These are phyloP conservation scores for Salvator merianae DNA, from an alignment of 2,113 vertebrate genomes.

Conservation along the genomic window DNA sequence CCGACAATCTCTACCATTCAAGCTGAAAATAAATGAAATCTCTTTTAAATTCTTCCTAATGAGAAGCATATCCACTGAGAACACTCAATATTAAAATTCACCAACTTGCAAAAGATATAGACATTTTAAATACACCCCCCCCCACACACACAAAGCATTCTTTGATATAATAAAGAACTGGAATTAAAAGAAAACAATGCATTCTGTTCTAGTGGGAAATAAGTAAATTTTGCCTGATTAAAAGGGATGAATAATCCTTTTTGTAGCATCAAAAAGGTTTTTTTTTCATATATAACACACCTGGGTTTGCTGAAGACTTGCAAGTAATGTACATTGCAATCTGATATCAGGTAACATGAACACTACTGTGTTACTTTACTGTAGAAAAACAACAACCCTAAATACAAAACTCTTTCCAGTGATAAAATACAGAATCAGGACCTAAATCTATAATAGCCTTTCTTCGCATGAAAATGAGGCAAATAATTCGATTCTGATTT, in stretches of 20 bases:
- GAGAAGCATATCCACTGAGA: neutral
- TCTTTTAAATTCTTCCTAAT: constrained; percentile 27
- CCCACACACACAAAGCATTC: neutral
- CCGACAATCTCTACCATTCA: constrained; percentile 19
- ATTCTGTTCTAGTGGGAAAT: constrained; percentile 36
- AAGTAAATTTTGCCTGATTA: constrained; percentile 52
- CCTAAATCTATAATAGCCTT: neutral
- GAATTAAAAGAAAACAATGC: constrained; percentile 1
- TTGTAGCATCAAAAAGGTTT: neutral
- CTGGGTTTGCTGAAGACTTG: constrained; percentile 4
- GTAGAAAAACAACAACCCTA: neutral
- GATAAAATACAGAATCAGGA: neutral
- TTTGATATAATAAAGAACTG: constrained; percentile 8
- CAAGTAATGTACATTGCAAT: constrained; percentile 4
- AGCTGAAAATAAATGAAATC: neutral
- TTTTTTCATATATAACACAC: constrained; percentile 23
- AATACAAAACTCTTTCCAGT: neutral
- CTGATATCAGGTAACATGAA: neutral
- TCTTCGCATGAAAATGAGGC: too few relatives aligned
- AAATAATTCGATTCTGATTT: neutral
- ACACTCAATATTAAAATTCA: neutral
- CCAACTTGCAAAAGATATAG: constrained; percentile 31
- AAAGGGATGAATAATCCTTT: constrained; percentile 35
- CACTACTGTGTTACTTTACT: neutral
- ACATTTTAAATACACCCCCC: constrained; percentile 27